phyloP scores from a whole-genome alignment of 2,888 invertebrate genomes.

The Tetrapedia diversipes region DNA sequence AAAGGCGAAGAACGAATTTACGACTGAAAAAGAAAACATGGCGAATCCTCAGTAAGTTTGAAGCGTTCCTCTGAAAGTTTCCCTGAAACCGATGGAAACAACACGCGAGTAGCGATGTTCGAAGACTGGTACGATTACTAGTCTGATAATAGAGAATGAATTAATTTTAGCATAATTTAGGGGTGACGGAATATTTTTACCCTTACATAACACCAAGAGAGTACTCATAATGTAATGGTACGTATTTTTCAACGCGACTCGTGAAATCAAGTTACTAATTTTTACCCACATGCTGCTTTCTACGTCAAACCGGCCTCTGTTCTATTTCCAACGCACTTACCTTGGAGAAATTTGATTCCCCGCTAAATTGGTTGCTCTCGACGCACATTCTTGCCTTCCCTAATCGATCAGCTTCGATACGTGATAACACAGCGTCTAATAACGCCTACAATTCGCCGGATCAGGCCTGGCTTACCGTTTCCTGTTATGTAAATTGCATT shows the following conservation, averaged over 20 bases:
- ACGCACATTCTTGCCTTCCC: not conserved
- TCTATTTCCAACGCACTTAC: not conserved
- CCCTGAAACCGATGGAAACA: not conserved
- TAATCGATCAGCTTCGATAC: conserved; percentile 18
- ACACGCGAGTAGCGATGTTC: not conserved
- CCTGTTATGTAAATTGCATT: conserved; percentile 71
- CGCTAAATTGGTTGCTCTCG: not conserved
- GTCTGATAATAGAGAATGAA: too few species aligned
- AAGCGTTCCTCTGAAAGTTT: not conserved
- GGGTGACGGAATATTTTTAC: too few species aligned
- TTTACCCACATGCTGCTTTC: too few species aligned
- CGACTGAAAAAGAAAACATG: not conserved
- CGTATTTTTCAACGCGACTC: too few species aligned
- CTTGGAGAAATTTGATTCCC: not conserved
- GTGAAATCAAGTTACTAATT: too few species aligned
- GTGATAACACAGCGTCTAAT: conserved; percentile 21
- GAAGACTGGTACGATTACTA: not conserved
- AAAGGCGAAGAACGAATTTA: not conserved
- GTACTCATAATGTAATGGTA: too few species aligned
- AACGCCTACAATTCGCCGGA: conserved; percentile 29
- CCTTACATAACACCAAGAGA: too few species aligned
- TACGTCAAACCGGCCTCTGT: too few species aligned
- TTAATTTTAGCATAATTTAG: too few species aligned
- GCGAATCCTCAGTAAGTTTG: too few species aligned
- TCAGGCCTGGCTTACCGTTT: conserved; percentile 55